Evolutionary conservation across 2,888 invertebrate genomes (phyloP), one percentile per base, ranked within the genome.

Genomic region (Melieria crassipennis): DNA sequence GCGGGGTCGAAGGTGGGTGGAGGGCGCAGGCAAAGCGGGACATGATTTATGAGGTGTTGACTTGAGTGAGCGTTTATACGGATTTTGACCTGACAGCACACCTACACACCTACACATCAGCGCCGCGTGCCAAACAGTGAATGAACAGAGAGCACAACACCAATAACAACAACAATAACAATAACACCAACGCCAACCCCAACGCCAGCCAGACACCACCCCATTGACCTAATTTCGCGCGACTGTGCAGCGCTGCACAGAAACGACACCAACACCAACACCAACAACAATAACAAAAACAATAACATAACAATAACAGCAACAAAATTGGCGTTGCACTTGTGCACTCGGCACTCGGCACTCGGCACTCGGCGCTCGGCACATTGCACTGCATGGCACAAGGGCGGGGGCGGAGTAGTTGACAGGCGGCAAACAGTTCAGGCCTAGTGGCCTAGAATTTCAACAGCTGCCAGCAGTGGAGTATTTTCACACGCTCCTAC

Each of bases 221-320:
- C 84, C 81, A 81, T 81, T 84, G 84, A 84, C 84, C 84, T 73
- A 83, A 81, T 83, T 84, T 82, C 77, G 60, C 60, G 60, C 16
- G 45, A 61, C 62, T 55, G 62, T 69, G 69, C 69, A 69, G 62
- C 69, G 56, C 69, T 63, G 69, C 69, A 69, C 16, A 63, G 55
- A 11, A 65, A 55, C n/a, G 52, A 4, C 13, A 13, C 1, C 16
- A 50, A 52, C n/a, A 68, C 46, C 5, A 68, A 6, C 52, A 55
- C 13, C 42, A 52, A 43, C 6, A 52, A 52, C 7, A 16, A 60
- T 45, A 52, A 45, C 43, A 61, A 13, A 13, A 52, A 60, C 67
- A 13, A 45, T 52, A 45, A n/a, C 16, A 42, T 10, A 30, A 50
- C 50, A 63, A 50, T 16, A 11, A 7, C 16, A 56, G 16, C 46